Evolutionary conservation across 1,140 invertebrate species (phyloP), one percentile per base, ranked within the genome.

Genomic region (Spodoptera frugiperda): DNA sequence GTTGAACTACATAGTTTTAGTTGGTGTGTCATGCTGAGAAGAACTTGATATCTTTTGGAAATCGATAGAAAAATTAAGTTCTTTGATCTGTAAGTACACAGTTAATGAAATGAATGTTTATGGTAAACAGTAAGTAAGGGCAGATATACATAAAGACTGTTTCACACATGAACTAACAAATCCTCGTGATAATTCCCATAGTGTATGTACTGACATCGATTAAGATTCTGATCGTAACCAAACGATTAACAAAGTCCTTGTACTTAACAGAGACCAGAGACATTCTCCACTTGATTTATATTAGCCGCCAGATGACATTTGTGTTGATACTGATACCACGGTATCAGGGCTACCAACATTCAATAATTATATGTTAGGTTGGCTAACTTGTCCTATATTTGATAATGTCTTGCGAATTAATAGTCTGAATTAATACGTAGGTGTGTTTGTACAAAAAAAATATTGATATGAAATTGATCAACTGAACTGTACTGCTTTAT

Each of bases 161-260:
- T 25, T 25, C 25, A 25, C 25, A 25, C 25, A 25, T 25, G 25
- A 39, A 39, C 6, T 6, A 9, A 39, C 6, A 39, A 39, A 39
- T 39, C 33, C 33, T 39, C 19, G 17, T 21, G 12, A 48, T 17
- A 44, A 10, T 17, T 65, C 15, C 44, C n/a, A 65, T 44, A 61
- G 12, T 51, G 48, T 51, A 3, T 61, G 25, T 61, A 39, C 33
- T 15, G 54, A 25, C 9, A 57, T 14, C 17, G 11, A 51, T 49
- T 68, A 51, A 68, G 39, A 51, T 49, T 49, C 19, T 33, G 30
- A 61, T 61, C n/a, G 3, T 15, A 61, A 33, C 8, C 0, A 51
- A 51, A 65, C 61, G 61, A 65, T 48, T 65, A 68, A 68, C 48
- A 49, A 68, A 51, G 48, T 30, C 65, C 65, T 68, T 68, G 65